Base-by-base conservation (phyloP, 2,797 vertebrate genomes). In the Sphenodon punctatus region DNA sequence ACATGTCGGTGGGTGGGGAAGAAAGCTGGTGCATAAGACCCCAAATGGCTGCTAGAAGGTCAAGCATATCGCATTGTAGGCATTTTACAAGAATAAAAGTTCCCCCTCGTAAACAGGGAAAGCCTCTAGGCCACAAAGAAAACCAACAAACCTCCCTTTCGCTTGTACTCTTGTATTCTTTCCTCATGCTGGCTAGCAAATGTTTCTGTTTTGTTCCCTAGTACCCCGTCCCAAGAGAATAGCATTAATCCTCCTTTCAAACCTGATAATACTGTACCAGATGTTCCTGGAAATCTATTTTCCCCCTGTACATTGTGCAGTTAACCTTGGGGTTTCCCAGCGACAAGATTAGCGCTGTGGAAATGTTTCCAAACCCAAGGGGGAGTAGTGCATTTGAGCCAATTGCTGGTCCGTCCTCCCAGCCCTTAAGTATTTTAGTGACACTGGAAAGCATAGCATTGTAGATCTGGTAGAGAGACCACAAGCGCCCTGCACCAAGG, bases 221-320 rank as follows among this genome's bases (percentile, higher is more conserved):
- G 79, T 43, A 38, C 43, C 42, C 27, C 41, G 67, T 83, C 88
- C 88, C 89, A 92, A 89, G 90, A 93, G 83, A 94, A 85, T 67
- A 75, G 59, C 59, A 90, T 91, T 92, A 92, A 93, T 90, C 81
- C 51, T 67, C 80, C 90, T 93, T 93, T 82, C 89, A 92, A 93
- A 80, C 65, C 80, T 78, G 85, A 73, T 87, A 87, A 73, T 75
- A 86, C 49, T 81, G 67, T 87, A 82, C 76, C 87, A 92, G 91
- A 86, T 90, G 87, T 87, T 94, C 93, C 93, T 93, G 88, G 88
- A 94, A 94, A 92, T 91, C 88, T 92, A 83, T 88, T 93, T 92
- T 85, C 79, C 80, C 85, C 86, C 80, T 88, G 91, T 81, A 90
- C 87, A 85, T 90, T 89, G 90, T 87, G 85, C 89, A 93, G 93